phyloP scores from a whole-genome alignment of 2,113 vertebrate species.

The Protobothrops flavoviridis region DNA sequence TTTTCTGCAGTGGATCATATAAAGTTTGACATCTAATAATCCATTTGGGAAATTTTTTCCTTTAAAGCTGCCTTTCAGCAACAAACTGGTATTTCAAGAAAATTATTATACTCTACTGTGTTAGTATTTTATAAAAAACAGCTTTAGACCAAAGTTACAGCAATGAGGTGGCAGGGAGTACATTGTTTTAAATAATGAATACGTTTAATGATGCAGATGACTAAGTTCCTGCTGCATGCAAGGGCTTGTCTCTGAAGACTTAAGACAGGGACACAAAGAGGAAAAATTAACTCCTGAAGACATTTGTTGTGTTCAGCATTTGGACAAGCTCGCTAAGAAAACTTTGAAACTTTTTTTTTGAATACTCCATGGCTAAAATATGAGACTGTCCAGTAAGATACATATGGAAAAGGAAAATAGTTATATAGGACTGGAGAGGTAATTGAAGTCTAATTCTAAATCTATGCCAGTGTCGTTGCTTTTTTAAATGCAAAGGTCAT shows the following conservation, averaged over 20 bases:
- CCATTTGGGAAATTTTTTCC: background rate
- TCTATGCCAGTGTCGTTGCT: background rate
- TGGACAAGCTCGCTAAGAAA: background rate
- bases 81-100: background rate
- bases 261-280: background rate
- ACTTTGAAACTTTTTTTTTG: background rate
- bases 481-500: background rate
- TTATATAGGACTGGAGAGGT: background rate
- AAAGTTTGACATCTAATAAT: background rate
- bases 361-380: background rate
- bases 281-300: background rate
- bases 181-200: background rate
- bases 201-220: background rate
- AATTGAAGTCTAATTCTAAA: background rate
- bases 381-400: background rate
- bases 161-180: background rate
- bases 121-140: background rate
- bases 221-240: conserved; percentile 9
- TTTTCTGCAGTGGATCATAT: background rate
- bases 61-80: background rate
- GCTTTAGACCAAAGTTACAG: background rate
- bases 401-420: background rate
- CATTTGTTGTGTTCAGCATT: background rate
- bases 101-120: background rate
- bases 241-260: background rate